Conservation (phyloP, 2,113 vertebrate species). For the Butorides virescens region DNA sequence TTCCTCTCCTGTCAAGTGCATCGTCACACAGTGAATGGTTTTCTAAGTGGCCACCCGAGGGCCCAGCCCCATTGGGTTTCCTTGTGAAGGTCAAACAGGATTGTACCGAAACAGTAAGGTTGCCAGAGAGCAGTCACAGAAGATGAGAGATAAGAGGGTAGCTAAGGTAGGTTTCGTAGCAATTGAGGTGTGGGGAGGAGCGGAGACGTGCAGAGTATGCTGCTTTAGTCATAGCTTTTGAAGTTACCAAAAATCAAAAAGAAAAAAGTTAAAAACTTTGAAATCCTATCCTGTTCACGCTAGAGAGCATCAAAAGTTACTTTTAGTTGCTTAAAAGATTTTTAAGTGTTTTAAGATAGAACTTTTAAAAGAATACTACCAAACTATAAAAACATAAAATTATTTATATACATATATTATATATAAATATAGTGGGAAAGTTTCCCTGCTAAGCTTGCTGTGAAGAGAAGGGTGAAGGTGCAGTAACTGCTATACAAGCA, state of each 20-base stretch:
- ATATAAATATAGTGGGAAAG: constrained; percentile 68
- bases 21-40: neutral
- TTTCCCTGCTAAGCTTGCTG: constrained; percentile 70
- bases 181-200: neutral
- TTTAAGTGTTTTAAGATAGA: constrained; percentile 71
- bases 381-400: constrained; percentile 68
- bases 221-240: constrained; percentile 74
- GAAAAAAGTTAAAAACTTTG: constrained; percentile 26
- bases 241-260: constrained; percentile 71
- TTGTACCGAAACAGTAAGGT: neutral
- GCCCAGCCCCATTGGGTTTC: neutral
- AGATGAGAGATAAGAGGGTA: constrained; percentile 34
- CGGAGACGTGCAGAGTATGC: constrained; percentile 35
- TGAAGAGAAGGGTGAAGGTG: constrained; percentile 67
- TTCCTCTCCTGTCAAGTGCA: constrained; percentile 22
- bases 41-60: neutral
- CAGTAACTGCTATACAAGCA: constrained; percentile 61
- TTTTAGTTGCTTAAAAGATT: constrained; percentile 72
- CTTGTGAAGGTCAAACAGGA: neutral
- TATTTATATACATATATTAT: constrained; percentile 75
- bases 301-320: constrained; percentile 69
- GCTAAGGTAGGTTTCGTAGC: constrained; percentile 27
- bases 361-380: constrained; percentile 73
- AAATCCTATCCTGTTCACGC: constrained; percentile 60
- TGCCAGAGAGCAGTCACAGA: constrained; percentile 16